Percentiles rank a stretch among this genome's conserved stretches.
These are phyloP conservation scores for Drosophila percnosoma DNA, from an alignment of 2,888 invertebrate genomes.

Conservation along the genomic window DNA sequence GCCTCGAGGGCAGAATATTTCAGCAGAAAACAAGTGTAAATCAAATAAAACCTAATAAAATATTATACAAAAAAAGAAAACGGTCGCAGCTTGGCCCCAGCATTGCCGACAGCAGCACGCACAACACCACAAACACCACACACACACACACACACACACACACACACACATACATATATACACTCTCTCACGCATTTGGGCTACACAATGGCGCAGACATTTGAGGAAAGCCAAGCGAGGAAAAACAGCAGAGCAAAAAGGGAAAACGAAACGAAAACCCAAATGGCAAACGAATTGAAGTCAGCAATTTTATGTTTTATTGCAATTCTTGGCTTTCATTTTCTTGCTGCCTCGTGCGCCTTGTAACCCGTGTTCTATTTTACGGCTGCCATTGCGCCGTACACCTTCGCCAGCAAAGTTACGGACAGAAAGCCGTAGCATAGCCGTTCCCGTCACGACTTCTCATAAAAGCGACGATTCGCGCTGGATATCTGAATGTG, in stretches of 20 bases:
- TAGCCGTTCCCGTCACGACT: conserved; percentile 35
- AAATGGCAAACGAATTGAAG: conserved; percentile 80
- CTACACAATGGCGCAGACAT: conserved; percentile 57
- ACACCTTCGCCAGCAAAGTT: conserved; percentile 47
- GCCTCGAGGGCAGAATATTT: conserved; percentile 58
- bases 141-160: conserved; percentile 5
- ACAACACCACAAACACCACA: conserved; percentile 27
- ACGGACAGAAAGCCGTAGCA: background rate
- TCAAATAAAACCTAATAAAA: conserved; percentile 80
- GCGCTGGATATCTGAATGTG: background rate
- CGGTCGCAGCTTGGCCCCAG: conserved; percentile 65
- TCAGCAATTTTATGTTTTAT: conserved; percentile 80
- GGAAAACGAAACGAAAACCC: conserved; percentile 59
- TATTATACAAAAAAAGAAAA: conserved; percentile 51
- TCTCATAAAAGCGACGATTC: conserved; percentile 42
- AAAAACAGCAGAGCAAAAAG: conserved; percentile 37
- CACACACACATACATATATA: background rate
- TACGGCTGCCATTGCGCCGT: conserved; percentile 32
- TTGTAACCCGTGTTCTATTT: conserved; percentile 42
- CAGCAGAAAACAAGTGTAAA: conserved; percentile 78
- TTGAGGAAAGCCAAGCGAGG: conserved; percentile 23
- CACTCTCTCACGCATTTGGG: conserved; percentile 35
- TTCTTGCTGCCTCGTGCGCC: conserved; percentile 20
- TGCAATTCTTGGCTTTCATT: conserved; percentile 75
- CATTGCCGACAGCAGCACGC: conserved; percentile 47